Conservation (phyloP, 2,113 vertebrate genomes). For the Sceloporus tristichus region DNA sequence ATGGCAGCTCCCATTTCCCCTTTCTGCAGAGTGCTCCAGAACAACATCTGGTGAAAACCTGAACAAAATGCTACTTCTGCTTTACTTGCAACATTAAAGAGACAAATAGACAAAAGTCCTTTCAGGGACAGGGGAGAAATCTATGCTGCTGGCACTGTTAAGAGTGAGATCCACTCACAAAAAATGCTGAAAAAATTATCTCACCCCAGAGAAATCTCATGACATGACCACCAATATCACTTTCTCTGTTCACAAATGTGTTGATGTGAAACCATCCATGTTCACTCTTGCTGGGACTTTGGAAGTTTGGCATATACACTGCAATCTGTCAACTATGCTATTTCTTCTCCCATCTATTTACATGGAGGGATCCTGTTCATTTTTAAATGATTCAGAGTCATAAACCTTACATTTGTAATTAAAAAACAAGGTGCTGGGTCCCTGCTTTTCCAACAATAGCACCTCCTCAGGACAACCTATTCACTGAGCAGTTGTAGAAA, state of each 20-base stretch:
- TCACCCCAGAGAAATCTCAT: not conserved
- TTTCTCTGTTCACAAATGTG: not conserved
- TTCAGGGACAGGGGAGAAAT: no score
- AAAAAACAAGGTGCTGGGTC: conserved; percentile 25
- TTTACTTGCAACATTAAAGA: no score
- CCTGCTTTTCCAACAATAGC: conserved; percentile 21
- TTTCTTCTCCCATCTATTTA: not conserved
- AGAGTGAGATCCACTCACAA: no score
- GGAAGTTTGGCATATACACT: not conserved
- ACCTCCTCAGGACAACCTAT: conserved; percentile 24
- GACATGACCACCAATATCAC: not conserved
- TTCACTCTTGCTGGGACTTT: not conserved
- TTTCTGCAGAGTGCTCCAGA: no score
- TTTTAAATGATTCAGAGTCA: conserved; percentile 19
- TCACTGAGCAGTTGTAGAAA: conserved; percentile 48
- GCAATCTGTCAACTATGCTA: not conserved
- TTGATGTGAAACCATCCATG: no score
- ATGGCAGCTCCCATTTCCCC: no score
- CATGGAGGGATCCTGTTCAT: not conserved
- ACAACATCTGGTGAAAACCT: no score
- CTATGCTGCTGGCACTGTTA: no score
- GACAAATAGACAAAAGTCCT: no score
- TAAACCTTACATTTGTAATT: conserved; percentile 11
- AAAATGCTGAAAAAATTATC: not conserved
- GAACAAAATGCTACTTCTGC: no score